Percentiles rank a stretch among this genome's conserved stretches.
phyloP scores from a whole-genome alignment of 2,797 vertebrate species.

The Karalla daura region DNA sequence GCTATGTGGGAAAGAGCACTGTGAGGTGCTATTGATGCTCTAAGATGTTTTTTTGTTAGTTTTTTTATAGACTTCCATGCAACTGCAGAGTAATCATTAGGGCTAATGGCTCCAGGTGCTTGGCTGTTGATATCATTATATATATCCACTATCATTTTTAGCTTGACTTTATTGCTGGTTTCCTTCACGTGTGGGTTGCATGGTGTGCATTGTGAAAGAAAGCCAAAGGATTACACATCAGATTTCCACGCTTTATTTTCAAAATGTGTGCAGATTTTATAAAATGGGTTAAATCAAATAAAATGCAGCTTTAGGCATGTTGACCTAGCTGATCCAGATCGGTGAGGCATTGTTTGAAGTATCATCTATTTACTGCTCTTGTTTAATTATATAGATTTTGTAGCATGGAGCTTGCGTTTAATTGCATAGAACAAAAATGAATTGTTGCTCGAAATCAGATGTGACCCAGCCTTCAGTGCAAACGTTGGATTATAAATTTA shows the following conservation, averaged over 20 bases:
- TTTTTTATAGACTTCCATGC: background rate
- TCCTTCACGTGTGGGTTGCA: background rate
- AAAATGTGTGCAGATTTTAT: background rate
- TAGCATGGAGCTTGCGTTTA: background rate
- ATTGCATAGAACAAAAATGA: background rate
- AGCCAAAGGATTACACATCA: background rate
- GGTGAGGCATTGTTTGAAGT: background rate
- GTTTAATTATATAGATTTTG: background rate
- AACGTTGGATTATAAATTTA: constrained; percentile 54
- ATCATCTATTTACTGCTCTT: background rate
- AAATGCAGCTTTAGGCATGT: background rate
- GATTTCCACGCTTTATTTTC: background rate
- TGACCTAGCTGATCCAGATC: background rate
- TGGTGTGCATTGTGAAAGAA: too few relatives aligned
- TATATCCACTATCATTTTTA: background rate
- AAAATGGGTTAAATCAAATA: background rate
- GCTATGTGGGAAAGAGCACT: constrained; percentile 3
- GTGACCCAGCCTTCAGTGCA: constrained; percentile 6
- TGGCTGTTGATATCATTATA: background rate
- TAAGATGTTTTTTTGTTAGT: constrained; percentile 14
- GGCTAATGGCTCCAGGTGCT: background rate
- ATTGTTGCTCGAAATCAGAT: constrained; percentile 15
- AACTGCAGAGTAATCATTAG: constrained; percentile 1
- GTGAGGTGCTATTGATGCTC: constrained; percentile 24
- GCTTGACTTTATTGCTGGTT: background rate